phyloP scores from a whole-genome alignment of 2,113 vertebrate species.

The Melospiza georgiana region DNA sequence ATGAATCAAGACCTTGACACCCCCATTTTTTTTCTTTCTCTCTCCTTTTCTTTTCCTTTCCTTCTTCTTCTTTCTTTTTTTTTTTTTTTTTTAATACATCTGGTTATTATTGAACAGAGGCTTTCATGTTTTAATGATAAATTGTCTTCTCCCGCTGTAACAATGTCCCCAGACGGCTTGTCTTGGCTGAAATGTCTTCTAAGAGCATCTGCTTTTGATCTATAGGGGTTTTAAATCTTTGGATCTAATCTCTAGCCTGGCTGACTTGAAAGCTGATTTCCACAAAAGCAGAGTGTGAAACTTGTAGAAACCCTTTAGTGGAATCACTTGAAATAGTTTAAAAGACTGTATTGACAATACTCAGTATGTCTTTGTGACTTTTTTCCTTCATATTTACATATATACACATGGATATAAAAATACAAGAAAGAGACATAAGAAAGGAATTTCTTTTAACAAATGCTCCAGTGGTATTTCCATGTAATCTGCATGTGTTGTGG shows the following conservation, averaged over 20 bases:
- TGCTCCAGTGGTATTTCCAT: conserved; percentile 46
- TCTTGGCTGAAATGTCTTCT: conserved; percentile 77
- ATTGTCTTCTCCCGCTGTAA: conserved; percentile 81
- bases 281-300: conserved; percentile 70
- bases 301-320: conserved; percentile 65
- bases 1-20: conserved; percentile 83
- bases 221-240: conserved; percentile 77
- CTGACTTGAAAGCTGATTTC: conserved; percentile 72
- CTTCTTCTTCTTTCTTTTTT: conserved; percentile 17
- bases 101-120: conserved; percentile 91
- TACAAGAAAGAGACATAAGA: neutral
- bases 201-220: conserved; percentile 87
- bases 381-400: conserved; percentile 24
- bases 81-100: conserved; percentile 78
- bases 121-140: conserved; percentile 86
- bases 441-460: conserved; percentile 47
- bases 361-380: neutral
- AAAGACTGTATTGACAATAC: conserved; percentile 40
- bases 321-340: conserved; percentile 53
- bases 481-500: conserved; percentile 59
- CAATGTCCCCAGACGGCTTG: conserved; percentile 80
- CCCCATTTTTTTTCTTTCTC: conserved; percentile 64
- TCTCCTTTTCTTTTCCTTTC: conserved; percentile 55
- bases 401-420: neutral
- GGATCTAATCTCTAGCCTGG: conserved; percentile 79